Conservation (phyloP, 2,113 vertebrate genomes). For the Ivindomyrus marchei region DNA sequence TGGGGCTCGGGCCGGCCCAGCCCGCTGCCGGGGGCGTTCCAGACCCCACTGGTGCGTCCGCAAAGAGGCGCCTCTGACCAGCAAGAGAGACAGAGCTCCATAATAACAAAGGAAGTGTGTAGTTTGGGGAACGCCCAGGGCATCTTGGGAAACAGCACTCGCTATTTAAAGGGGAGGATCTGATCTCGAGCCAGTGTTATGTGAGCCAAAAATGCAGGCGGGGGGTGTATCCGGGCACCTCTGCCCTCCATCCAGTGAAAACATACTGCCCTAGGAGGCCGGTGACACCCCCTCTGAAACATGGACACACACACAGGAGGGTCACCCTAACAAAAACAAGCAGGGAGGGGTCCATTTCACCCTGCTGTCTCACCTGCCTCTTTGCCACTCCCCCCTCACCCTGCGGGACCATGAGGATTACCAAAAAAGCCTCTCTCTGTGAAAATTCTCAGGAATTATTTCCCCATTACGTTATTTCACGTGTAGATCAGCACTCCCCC, state of each 20-base stretch:
- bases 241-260: background rate
- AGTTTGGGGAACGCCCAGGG: background rate
- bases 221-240: background rate
- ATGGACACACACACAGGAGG: background rate
- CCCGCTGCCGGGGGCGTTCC: background rate
- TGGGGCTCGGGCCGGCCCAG: background rate
- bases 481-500: background rate
- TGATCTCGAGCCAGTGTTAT: background rate
- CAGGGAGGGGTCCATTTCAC: background rate
- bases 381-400: background rate
- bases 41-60: background rate
- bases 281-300: background rate
- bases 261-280: background rate
- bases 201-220: background rate
- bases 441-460: background rate
- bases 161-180: background rate
- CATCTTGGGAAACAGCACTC: background rate
- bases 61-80: background rate
- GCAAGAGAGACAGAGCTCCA: background rate
- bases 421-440: background rate
- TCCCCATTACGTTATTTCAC: background rate
- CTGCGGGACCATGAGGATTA: background rate
- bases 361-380: background rate
- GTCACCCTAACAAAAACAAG: background rate
- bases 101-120: background rate